These are phyloP conservation scores for Chymomyza amoena DNA, from an alignment of 2,888 invertebrate species.

Conservation along the genomic window DNA sequence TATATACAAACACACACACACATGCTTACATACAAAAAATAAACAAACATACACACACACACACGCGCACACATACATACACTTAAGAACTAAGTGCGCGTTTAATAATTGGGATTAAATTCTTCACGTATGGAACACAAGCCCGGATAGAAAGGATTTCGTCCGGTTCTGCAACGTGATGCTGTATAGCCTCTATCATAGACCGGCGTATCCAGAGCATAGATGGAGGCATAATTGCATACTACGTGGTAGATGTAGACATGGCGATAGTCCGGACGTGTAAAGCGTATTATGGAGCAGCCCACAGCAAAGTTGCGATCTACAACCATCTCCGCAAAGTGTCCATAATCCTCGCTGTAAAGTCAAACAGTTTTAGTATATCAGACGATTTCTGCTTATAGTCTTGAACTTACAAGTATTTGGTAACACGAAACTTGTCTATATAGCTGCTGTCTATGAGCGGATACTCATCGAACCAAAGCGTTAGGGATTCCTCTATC, in stretches of 20 bases:
- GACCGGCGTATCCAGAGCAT: constrained; percentile 73
- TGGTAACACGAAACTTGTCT: constrained; percentile 66
- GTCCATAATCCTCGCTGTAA: constrained; percentile 76
- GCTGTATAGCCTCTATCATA: constrained; percentile 71
- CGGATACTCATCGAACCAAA: constrained; percentile 77
- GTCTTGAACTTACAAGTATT: constrained; percentile 71
- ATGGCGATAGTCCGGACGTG: constrained; percentile 69
- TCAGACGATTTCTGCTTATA: neutral
- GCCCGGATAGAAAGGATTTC: constrained; percentile 75
- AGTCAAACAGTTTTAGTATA: neutral
- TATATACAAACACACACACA: neutral
- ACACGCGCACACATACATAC: neutral
- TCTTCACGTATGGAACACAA: constrained; percentile 72
- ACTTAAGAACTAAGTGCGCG: neutral
- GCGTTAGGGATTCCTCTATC: constrained; percentile 69
- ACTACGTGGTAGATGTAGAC: constrained; percentile 75
- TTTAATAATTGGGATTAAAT: constrained; percentile 75
- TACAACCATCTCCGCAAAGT: constrained; percentile 77
- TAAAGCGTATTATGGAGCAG: constrained; percentile 75
- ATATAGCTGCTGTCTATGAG: constrained; percentile 76
- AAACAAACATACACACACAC: neutral
- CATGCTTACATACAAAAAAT: neutral
- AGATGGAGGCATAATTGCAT: constrained; percentile 77
- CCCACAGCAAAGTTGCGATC: constrained; percentile 76
- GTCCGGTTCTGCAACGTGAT: constrained; percentile 72